Evolutionary conservation across 2,113 vertebrate species (phyloP).

Genomic region (Azemiops feae): DNA sequence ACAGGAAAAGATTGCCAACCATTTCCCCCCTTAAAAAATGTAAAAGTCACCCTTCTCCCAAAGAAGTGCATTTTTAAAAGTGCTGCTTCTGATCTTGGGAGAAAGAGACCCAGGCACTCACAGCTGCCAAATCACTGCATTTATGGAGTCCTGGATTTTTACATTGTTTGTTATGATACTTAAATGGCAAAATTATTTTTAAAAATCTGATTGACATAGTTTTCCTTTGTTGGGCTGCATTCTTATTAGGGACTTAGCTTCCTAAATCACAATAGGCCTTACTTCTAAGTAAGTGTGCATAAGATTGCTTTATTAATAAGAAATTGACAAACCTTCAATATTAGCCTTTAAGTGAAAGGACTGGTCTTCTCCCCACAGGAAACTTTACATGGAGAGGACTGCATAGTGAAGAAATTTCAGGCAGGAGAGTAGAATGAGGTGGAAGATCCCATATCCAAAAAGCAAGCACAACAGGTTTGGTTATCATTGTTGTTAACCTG

Average conservation of each 20-base stretch:
- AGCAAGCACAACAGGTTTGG: background rate
- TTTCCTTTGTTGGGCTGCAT: background rate
- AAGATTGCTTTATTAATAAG: background rate
- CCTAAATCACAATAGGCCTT: background rate
- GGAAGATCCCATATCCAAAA: background rate
- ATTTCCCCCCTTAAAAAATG: background rate
- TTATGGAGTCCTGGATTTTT: background rate
- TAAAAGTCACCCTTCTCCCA: background rate
- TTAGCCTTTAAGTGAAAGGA: background rate
- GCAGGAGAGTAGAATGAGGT: rapidly evolving
- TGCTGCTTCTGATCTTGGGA: background rate
- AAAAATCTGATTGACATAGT: background rate
- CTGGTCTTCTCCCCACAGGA: background rate
- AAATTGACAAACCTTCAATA: background rate
- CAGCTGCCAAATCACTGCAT: background rate
- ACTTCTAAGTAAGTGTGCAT: background rate
- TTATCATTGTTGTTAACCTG: background rate
- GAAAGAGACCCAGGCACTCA: background rate
- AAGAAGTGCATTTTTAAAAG: background rate
- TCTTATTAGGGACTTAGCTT: background rate
- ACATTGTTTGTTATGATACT: background rate
- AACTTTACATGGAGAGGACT: background rate
- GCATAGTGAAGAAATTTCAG: background rate
- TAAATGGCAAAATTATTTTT: background rate
- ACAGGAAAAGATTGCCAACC: background rate